These are phyloP conservation scores for Neoitamus cyanurus DNA, from an alignment of 2,888 invertebrate genomes.

Conservation along the genomic window DNA sequence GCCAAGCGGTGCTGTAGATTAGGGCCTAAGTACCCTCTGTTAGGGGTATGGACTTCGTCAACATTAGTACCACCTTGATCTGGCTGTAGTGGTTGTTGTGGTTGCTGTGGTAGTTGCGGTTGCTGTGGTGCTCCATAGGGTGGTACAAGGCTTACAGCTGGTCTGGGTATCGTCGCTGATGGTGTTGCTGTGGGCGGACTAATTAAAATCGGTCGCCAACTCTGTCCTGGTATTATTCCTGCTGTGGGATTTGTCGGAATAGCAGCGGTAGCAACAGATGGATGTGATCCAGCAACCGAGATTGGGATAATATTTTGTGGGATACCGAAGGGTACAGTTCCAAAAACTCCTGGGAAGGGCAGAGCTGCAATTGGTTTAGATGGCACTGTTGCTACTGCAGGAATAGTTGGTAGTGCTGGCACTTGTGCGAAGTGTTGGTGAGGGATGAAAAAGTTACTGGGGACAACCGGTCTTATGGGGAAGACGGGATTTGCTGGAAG, in stretches of 20 bases:
- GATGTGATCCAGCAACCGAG: background rate
- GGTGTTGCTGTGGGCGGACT: background rate
- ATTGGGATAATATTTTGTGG: slow-evolving; percentile 8
- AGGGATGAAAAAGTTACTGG: background rate
- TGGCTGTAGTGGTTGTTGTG: background rate
- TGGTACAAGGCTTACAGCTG: background rate
- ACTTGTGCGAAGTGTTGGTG: background rate
- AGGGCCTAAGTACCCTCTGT: slow-evolving; percentile 9
- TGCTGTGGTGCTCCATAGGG: background rate
- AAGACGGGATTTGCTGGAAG: background rate
- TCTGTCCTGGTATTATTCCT: background rate
- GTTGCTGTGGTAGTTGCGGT: background rate
- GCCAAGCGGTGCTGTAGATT: background rate
- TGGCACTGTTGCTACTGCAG: background rate
- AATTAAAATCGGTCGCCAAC: slow-evolving; percentile 2
- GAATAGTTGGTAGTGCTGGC: background rate
- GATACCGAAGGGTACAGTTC: background rate
- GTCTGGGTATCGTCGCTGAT: background rate
- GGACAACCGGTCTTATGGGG: slow-evolving; percentile 3
- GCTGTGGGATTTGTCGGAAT: background rate
- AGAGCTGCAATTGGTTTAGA: background rate
- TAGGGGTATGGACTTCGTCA: background rate
- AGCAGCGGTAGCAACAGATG: background rate
- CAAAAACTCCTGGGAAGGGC: background rate
- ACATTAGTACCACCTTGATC: background rate